Conservation (phyloP, 1,140 invertebrate genomes). For the Nasonia vitripennis region DNA sequence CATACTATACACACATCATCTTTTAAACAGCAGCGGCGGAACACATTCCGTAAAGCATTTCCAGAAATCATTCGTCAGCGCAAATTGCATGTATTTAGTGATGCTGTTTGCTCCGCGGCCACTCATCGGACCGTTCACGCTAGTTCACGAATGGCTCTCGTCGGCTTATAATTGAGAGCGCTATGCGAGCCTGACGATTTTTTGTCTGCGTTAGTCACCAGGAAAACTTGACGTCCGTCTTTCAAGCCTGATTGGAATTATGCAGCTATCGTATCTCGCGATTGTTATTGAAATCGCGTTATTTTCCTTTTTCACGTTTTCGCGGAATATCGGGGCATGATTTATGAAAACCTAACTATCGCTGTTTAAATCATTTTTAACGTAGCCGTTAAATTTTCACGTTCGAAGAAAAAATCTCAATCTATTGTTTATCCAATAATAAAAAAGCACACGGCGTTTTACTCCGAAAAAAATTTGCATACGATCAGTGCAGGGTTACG, state of each 20-base stretch:
- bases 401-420: not conserved
- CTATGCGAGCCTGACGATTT: not conserved
- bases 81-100: slow-evolving; percentile 1
- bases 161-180: not conserved
- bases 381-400: not conserved
- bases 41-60: not conserved
- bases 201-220: not conserved
- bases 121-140: not conserved
- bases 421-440: no score
- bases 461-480: no score
- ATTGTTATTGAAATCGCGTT: no score
- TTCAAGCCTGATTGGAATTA: not conserved
- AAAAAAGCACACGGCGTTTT: no score
- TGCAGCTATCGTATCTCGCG: not conserved
- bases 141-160: not conserved
- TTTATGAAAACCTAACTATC: no score
- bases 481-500: no score
- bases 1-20: no score
- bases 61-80: slow-evolving; percentile 11
- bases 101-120: not conserved
- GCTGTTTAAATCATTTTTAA: no score
- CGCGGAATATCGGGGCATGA: no score
- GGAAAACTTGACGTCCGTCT: not conserved
- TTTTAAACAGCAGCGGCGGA: no score
- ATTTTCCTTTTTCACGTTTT: no score